Conservation (phyloP, 2,888 invertebrate genomes). For the Cephus nigrinus region DNA sequence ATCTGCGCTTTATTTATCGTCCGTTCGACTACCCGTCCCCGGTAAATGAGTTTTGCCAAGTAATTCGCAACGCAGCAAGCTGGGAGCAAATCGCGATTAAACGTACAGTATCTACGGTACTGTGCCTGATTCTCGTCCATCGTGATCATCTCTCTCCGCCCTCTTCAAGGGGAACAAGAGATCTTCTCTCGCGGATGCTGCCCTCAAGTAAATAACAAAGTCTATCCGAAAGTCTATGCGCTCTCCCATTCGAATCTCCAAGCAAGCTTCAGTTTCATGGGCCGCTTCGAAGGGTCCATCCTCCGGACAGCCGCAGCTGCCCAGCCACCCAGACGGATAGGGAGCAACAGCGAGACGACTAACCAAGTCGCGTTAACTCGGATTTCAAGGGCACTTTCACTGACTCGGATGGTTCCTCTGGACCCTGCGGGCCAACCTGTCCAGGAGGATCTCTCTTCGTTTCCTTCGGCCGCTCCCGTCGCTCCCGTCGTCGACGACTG, state of each 20-base stretch:
- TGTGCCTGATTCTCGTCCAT: conserved; percentile 53
- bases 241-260: conserved; percentile 39
- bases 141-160: conserved; percentile 51
- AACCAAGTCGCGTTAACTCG: conserved; percentile 20
- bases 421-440: background rate
- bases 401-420: conserved; percentile 23
- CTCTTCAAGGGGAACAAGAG: too few species aligned
- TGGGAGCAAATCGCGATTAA: conserved; percentile 3
- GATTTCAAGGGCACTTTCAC: conserved; percentile 46
- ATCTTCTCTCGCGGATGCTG: too few species aligned
- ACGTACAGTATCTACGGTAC: conserved; percentile 57
- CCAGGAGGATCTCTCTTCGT: background rate
- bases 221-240: conserved; percentile 4
- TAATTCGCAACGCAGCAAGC: too few species aligned
- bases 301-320: background rate
- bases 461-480: background rate
- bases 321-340: conserved; percentile 16
- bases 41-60: too few species aligned
- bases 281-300: background rate
- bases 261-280: conserved; percentile 49
- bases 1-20: background rate
- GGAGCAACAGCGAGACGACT: conserved; percentile 26
- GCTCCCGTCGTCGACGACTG: conserved; percentile 38
- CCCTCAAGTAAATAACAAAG: background rate
- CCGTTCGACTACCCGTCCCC: background rate